phyloP scores from a whole-genome alignment of 2,797 vertebrate genomes.

The Enteromius radiatus region DNA sequence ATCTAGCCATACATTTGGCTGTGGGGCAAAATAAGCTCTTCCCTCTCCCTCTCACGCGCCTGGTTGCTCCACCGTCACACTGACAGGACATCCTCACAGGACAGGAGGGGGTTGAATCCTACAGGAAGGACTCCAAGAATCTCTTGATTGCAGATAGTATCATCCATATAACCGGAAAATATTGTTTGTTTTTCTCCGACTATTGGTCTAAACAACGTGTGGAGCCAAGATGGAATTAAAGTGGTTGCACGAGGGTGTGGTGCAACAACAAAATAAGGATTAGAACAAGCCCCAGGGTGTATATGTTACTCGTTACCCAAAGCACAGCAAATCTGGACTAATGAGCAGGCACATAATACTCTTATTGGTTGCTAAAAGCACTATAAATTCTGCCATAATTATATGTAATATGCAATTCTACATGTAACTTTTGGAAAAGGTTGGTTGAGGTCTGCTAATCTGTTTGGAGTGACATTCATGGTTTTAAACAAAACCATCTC shows the following conservation, averaged over 20 bases:
- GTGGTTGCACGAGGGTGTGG: slow-evolving; percentile 13
- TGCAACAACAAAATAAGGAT: slow-evolving; percentile 30
- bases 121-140: slow-evolving; percentile 48
- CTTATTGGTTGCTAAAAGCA: slow-evolving; percentile 10
- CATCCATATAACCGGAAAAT: slow-evolving; percentile 10
- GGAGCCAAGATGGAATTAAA: slow-evolving; percentile 35
- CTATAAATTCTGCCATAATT: background rate
- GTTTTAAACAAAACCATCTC: background rate
- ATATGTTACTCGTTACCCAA: background rate
- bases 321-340: slow-evolving; percentile 24
- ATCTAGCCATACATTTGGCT: slow-evolving; percentile 39
- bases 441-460: background rate
- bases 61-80: slow-evolving; percentile 31
- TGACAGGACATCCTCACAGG: slow-evolving; percentile 71
- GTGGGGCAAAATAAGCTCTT: slow-evolving; percentile 51
- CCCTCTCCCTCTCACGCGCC: slow-evolving; percentile 25
- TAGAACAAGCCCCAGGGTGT: slow-evolving; percentile 12
- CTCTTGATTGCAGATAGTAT: slow-evolving; percentile 22
- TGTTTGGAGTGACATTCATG: background rate
- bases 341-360: slow-evolving; percentile 1
- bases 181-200: slow-evolving; percentile 8
- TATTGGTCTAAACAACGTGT: slow-evolving; percentile 11
- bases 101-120: slow-evolving; percentile 37
- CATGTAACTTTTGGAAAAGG: background rate
- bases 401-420: background rate